Percentiles rank a stretch among this genome's conserved stretches.
phyloP scores from a whole-genome alignment of 2,113 vertebrate species.

The Corythaixoides concolor region DNA sequence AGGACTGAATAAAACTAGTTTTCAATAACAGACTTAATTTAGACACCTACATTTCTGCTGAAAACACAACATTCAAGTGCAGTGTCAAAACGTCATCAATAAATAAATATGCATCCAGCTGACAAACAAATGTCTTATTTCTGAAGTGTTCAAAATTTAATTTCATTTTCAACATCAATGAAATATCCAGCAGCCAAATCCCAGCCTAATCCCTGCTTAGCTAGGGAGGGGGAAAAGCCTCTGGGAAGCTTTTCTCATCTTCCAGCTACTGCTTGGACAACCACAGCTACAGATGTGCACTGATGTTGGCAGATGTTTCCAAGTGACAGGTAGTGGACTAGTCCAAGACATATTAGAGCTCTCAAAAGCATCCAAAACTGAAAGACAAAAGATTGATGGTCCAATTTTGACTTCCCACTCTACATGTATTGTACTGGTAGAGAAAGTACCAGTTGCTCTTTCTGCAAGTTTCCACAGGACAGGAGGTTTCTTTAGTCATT shows the following conservation, averaged over 20 bases:
- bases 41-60: background rate
- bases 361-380: background rate
- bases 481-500: background rate
- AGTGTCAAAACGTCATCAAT: background rate
- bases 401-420: background rate
- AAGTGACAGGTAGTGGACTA: background rate
- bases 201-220: background rate
- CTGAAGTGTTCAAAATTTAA: background rate
- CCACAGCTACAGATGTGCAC: background rate
- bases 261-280: background rate
- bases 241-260: background rate
- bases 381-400: background rate
- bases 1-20: background rate
- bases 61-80: background rate
- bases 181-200: background rate
- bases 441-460: background rate
- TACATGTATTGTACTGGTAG: rapidly evolving
- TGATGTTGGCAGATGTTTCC: background rate
- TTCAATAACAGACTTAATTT: background rate
- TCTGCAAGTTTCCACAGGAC: background rate
- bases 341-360: background rate
- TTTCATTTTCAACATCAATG: background rate
- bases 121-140: background rate
- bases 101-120: background rate
- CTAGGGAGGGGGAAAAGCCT: background rate